Base-by-base conservation (phyloP, 2,797 vertebrate genomes). In the Diceros bicornis region DNA sequence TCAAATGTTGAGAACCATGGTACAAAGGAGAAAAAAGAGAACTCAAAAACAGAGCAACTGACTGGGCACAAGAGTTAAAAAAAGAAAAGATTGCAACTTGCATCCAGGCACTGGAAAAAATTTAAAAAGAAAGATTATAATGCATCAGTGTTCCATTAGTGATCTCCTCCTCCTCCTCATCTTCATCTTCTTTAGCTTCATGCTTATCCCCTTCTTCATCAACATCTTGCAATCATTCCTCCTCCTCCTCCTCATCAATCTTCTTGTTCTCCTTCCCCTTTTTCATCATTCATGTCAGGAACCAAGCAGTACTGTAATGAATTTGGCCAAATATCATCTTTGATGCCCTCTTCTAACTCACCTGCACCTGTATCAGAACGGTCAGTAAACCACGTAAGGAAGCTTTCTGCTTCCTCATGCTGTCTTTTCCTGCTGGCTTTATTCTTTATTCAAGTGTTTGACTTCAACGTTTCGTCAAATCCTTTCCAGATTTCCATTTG, bases 401-500 rank as follows among this genome's bases (percentile, higher is more conserved):
- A 99, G 84, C 99, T 99, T 99, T 99, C 99, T 0, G 99, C 99
- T 91, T 99, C 99, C 99, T 99, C 99, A 77, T 99, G 99, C 99
- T 99, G 99, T 98, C 99, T 99, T 99, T 99, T 99, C 98, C 99
- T 99, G 87, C 99, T 99, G 41, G 99, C 99, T 99, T 99, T 99
- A 98, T 99, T 99, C 98, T 99, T 5, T 41, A 41, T 41, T 41
- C 41, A 41, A 41, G 99, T 97, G 99, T 99, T 99, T 99, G 99
- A 97, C 99, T 99, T 97, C 99, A 99, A 98, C 99, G 99, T 98
- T 99, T 99, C 98, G 99, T 99, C 98, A 99, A 98, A 96, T 99
- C 99, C 99, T 99, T 99, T 98, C 99, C 99, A 97, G 99, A 99
- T 99, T 99, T 99, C 99, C 99, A 99, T 99, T 99, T 99, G 98